Percentiles rank a stretch among this genome's conserved stretches.
Evolutionary conservation across 1,140 invertebrate genomes (phyloP).

Genomic region (Caenorhabditis remanei): DNA sequence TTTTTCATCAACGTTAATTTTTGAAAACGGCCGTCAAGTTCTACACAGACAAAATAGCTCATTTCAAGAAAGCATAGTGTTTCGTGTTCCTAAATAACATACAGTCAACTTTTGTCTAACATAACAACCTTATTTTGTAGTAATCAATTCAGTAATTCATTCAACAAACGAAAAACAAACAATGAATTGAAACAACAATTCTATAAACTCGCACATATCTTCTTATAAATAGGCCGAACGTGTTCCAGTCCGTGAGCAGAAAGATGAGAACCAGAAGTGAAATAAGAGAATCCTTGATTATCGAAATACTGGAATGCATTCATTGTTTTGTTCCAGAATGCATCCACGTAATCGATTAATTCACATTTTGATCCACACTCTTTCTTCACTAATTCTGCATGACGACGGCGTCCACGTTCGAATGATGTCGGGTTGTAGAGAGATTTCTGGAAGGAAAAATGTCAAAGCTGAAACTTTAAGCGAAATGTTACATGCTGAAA

Average conservation of each 20-base stretch:
- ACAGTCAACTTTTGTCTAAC: too few relatives aligned
- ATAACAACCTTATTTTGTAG: background rate
- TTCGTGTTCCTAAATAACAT: too few relatives aligned
- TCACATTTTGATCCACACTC: slow-evolving; percentile 29
- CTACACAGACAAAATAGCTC: too few relatives aligned
- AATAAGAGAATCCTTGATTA: background rate
- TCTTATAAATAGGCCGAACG: background rate
- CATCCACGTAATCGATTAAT: slow-evolving; percentile 3
- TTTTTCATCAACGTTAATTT: too few relatives aligned
- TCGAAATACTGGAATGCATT: slow-evolving; percentile 37
- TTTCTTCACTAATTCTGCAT: slow-evolving; percentile 8
- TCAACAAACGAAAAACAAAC: background rate
- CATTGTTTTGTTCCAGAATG: slow-evolving; percentile 31
- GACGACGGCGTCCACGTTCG: background rate
- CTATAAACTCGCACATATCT: slow-evolving; percentile 7
- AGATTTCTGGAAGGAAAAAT: background rate
- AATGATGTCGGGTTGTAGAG: background rate
- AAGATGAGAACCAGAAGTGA: background rate
- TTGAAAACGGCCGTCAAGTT: too few relatives aligned
- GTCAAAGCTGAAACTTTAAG: too few relatives aligned
- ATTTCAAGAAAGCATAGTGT: too few relatives aligned
- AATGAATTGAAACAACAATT: background rate
- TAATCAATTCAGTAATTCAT: background rate
- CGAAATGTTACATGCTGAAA: too few relatives aligned
- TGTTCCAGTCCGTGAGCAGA: slow-evolving; percentile 13